Evolutionary conservation across 2,888 invertebrate species (phyloP).

Genomic region (Drosophila gaucha): DNA sequence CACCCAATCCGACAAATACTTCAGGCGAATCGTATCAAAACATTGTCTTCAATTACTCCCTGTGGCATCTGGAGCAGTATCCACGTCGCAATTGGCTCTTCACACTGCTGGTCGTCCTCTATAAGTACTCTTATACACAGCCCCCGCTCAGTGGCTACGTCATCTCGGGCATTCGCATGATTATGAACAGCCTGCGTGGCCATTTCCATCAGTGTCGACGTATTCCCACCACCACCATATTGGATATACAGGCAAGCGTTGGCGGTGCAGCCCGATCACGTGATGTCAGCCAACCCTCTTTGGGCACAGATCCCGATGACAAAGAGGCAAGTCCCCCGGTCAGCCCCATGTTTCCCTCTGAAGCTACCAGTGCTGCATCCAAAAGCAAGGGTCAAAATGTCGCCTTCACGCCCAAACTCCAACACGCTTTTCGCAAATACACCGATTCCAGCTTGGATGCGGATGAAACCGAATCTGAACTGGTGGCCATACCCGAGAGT

Average conservation of each 20-base stretch:
- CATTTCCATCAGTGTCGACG: slow-evolving; percentile 94
- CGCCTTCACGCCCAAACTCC: slow-evolving; percentile 89
- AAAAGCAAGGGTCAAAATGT: slow-evolving; percentile 85
- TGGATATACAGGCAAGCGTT: slow-evolving; percentile 87
- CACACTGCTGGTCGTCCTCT: slow-evolving; percentile 95
- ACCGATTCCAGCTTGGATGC: slow-evolving; percentile 88
- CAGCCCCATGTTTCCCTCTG: slow-evolving; percentile 88
- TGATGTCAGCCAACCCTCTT: slow-evolving; percentile 91
- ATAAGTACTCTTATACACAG: slow-evolving; percentile 94
- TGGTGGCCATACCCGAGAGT: slow-evolving; percentile 95
- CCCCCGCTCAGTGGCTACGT: slow-evolving; percentile 90
- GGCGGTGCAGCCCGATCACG: slow-evolving; percentile 85
- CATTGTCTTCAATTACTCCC: slow-evolving; percentile 88
- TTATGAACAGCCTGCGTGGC: slow-evolving; percentile 92
- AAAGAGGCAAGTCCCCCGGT: slow-evolving; percentile 86
- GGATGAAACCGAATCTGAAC: slow-evolving; percentile 94
- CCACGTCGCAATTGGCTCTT: slow-evolving; percentile 96
- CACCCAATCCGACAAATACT: slow-evolving; percentile 90
- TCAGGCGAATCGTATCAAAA: slow-evolving; percentile 87
- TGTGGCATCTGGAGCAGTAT: slow-evolving; percentile 95
- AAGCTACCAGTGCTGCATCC: slow-evolving; percentile 85
- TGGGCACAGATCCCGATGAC: slow-evolving; percentile 89
- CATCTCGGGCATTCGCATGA: slow-evolving; percentile 93
- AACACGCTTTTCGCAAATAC: slow-evolving; percentile 85
- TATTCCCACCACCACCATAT: slow-evolving; percentile 91